phyloP scores from a whole-genome alignment of 1,140 invertebrate species.

The Cotesia vestalis region DNA sequence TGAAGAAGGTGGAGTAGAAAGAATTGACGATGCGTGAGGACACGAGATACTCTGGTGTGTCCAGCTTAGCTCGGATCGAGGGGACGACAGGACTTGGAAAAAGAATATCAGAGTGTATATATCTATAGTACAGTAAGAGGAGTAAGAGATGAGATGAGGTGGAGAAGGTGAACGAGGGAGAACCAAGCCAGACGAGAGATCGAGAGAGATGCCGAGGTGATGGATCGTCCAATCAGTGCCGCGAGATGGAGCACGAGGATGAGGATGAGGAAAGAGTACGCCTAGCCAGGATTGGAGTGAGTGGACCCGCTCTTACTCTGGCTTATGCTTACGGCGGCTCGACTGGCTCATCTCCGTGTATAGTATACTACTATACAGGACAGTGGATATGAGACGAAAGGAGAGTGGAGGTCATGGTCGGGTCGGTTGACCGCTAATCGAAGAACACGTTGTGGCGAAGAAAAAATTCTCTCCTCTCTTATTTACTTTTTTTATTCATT shows the following conservation, averaged over 20 bases:
- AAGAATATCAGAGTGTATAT: neutral
- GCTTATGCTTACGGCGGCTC: slow-evolving; percentile 9
- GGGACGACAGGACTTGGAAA: no score
- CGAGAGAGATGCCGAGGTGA: slow-evolving; percentile 56
- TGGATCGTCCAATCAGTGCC: slow-evolving; percentile 69
- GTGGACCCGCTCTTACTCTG: slow-evolving; percentile 17
- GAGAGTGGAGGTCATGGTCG: slow-evolving; percentile 63
- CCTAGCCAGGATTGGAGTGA: slow-evolving; percentile 9
- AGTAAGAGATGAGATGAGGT: neutral
- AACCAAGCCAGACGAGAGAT: slow-evolving; percentile 16
- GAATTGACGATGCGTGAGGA: no score
- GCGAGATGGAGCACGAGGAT: slow-evolving; percentile 64
- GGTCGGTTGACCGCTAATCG: slow-evolving; percentile 65
- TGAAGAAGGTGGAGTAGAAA: no score
- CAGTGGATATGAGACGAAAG: slow-evolving; percentile 36
- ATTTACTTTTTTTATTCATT: neutral
- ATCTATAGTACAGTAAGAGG: neutral
- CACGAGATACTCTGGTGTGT: neutral
- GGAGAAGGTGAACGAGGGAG: neutral
- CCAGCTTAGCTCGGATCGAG: slow-evolving; percentile 1
- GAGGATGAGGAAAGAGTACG: slow-evolving; percentile 35
- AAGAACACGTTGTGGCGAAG: slow-evolving; percentile 57
- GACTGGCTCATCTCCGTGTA: no score
- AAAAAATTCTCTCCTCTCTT: slow-evolving; percentile 31
- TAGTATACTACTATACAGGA: neutral